Evolutionary conservation across 1,140 invertebrate genomes (phyloP).

Genomic region (Psilanteris sp.): DNA sequence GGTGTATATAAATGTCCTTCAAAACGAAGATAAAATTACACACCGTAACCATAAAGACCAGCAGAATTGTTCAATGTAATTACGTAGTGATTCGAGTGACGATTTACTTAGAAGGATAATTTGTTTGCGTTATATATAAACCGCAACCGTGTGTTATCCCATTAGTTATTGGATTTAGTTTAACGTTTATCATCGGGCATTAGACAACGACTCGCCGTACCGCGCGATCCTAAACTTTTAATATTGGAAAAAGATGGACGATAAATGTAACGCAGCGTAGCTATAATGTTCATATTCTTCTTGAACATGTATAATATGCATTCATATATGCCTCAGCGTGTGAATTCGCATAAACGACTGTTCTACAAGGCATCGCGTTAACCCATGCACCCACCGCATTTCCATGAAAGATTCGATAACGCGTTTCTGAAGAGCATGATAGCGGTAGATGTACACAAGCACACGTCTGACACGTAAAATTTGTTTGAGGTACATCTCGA

Average conservation of each 20-base stretch:
- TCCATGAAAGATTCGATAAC: conserved; percentile 66
- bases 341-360: conserved; percentile 55
- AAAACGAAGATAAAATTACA: no score
- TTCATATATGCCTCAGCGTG: conserved; percentile 49
- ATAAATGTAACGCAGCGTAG: conserved; percentile 55
- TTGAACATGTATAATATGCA: conserved; percentile 44
- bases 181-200: no score
- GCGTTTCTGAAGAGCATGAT: conserved; percentile 59
- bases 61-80: no score
- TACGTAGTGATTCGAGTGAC: no score
- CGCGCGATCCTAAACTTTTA: conserved; percentile 56
- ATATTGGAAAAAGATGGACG: conserved; percentile 46
- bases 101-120: no score
- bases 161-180: no score
- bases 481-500: conserved; percentile 33
- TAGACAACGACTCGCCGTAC: no score
- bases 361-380: conserved; percentile 52
- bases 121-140: no score
- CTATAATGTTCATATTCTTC: conserved; percentile 57
- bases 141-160: no score
- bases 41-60: no score
- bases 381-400: conserved; percentile 52
- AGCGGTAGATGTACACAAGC: conserved; percentile 43
- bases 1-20: no score
- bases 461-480: conserved; percentile 41